phyloP scores from a whole-genome alignment of 2,113 vertebrate genomes.

The Muntiacus reevesi region DNA sequence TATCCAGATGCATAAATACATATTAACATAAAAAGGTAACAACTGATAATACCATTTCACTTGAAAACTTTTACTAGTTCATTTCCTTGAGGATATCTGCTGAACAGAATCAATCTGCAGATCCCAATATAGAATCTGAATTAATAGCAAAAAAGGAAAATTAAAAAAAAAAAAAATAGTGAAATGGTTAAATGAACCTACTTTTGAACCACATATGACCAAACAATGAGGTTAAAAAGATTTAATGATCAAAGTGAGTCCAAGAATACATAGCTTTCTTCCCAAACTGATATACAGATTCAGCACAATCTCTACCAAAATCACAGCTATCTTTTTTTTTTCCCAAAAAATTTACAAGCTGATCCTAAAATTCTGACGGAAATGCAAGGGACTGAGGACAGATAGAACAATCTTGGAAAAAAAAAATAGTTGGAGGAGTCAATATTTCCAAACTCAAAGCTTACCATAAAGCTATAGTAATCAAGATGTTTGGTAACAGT shows the following conservation, averaged over 20 bases:
- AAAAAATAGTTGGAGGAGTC: neutral
- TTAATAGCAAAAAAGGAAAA: neutral
- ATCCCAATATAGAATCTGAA: neutral
- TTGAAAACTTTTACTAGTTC: neutral
- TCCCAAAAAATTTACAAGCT: neutral
- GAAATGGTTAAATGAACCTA: conserved; percentile 6
- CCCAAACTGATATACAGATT: neutral
- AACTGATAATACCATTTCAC: neutral
- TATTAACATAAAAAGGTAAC: neutral
- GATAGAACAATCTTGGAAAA: neutral
- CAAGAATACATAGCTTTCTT: neutral
- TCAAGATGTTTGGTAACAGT: neutral
- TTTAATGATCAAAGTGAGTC: neutral
- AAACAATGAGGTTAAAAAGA: neutral
- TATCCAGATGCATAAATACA: neutral
- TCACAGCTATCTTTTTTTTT: neutral
- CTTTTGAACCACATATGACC: neutral
- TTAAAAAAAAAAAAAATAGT: neutral
- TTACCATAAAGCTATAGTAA: neutral
- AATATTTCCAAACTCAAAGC: neutral
- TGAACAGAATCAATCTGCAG: neutral
- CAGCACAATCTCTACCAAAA: neutral
- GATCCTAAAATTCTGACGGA: neutral
- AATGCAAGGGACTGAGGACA: neutral
- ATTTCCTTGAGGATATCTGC: neutral